Conservation (phyloP, 2,888 invertebrate genomes). For the Ormyrus nitidulus region DNA sequence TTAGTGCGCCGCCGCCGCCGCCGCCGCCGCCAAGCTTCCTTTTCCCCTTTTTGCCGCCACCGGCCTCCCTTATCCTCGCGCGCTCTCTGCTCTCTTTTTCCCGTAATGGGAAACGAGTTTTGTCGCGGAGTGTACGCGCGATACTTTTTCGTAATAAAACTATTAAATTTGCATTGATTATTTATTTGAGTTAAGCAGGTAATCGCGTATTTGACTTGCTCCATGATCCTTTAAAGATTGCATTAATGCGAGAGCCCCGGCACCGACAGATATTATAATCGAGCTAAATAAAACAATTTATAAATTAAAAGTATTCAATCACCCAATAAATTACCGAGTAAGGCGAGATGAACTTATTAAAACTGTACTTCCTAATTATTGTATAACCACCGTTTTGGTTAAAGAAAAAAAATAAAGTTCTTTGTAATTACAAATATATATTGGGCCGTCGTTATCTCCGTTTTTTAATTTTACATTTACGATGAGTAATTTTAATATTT, state of each 20-base stretch:
- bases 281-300: slow-evolving; percentile 30
- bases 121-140: background rate
- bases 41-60: background rate
- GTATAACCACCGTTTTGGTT: background rate
- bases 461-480: background rate
- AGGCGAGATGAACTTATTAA: slow-evolving; percentile 41
- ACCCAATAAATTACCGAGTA: slow-evolving; percentile 33
- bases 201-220: slow-evolving; percentile 36
- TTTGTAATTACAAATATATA: background rate
- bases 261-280: slow-evolving; percentile 19
- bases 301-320: slow-evolving; percentile 38
- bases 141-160: slow-evolving; percentile 32
- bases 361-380: slow-evolving; percentile 24
- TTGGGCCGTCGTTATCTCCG: background rate
- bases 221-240: slow-evolving; percentile 29
- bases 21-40: too few relatives aligned
- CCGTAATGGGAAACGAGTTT: background rate
- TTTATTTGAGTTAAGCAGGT: slow-evolving; percentile 27
- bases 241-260: background rate
- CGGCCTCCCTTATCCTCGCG: background rate
- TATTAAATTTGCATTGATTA: slow-evolving; percentile 48
- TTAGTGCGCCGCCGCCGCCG: slow-evolving; percentile 9
- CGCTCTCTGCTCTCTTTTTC: background rate
- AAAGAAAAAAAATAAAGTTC: background rate
- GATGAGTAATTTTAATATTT: background rate